Evolutionary conservation across 1,140 invertebrate species (phyloP).

Genomic region (Lanistes nyassanus): DNA sequence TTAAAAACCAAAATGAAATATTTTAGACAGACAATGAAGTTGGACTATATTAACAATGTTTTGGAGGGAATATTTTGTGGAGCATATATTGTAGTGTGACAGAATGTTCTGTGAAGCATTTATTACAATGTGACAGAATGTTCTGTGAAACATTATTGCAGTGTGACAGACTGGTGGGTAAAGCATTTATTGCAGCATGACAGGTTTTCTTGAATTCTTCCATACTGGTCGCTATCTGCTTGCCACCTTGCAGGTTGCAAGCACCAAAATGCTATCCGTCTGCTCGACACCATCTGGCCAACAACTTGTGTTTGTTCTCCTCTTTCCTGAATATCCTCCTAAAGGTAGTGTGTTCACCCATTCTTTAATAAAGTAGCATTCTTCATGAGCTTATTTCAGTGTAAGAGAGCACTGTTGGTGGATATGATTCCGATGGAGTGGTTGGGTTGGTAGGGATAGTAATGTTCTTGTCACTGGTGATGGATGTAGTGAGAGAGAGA

Average conservation of each 20-base stretch:
- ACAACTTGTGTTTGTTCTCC: constrained; percentile 42
- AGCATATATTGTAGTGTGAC: too few relatives aligned
- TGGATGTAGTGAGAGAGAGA: not conserved
- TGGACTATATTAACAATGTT: too few relatives aligned
- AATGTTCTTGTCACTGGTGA: not conserved
- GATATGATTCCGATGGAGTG: not conserved
- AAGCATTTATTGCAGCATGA: too few relatives aligned
- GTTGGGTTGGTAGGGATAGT: not conserved
- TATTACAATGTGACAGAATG: too few relatives aligned
- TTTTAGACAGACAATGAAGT: not conserved
- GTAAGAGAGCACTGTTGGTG: not conserved
- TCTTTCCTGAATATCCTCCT: constrained; percentile 46
- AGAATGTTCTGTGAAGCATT: too few relatives aligned
- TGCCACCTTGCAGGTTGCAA: constrained; percentile 34
- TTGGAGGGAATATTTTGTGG: not conserved
- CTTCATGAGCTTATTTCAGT: not conserved
- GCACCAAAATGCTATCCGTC: constrained; percentile 40
- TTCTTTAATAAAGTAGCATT: not conserved
- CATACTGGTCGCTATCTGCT: not conserved
- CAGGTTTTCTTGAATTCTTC: constrained; percentile 3
- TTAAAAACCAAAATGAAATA: not conserved
- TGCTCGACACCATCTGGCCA: constrained; percentile 33
- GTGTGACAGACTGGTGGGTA: too few relatives aligned
- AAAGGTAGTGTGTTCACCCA: constrained; percentile 38
- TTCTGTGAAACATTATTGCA: too few relatives aligned